Evolutionary conservation across 2,888 invertebrate genomes (phyloP).

Genomic region (Agonopterix arenella): DNA sequence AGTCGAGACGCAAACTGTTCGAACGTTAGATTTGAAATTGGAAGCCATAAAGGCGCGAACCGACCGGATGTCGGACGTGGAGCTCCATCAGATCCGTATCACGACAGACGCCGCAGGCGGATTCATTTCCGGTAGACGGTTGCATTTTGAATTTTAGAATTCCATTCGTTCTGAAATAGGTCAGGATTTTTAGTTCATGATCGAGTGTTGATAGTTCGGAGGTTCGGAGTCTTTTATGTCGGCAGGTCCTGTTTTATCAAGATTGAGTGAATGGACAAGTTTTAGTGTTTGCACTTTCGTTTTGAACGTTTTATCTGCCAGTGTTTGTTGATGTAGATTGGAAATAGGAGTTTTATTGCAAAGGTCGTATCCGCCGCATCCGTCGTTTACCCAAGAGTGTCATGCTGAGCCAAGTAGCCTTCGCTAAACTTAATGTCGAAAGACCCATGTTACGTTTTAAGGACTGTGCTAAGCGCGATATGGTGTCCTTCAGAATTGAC

Average conservation of each 20-base stretch:
- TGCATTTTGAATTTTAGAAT: conserved; percentile 69
- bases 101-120: conserved; percentile 62
- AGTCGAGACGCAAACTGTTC: background rate
- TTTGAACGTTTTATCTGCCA: background rate
- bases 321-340: too few relatives aligned
- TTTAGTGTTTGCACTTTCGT: background rate
- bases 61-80: conserved; percentile 63
- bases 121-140: conserved; percentile 70
- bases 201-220: conserved; percentile 5
- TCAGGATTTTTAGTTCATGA: conserved; percentile 17
- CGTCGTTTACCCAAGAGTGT: too few relatives aligned
- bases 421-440: too few relatives aligned
- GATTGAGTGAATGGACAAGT: background rate
- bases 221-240: background rate
- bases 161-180: conserved; percentile 42
- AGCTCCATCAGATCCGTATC: conserved; percentile 72
- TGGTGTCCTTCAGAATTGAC: too few relatives aligned
- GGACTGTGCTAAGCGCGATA: too few relatives aligned
- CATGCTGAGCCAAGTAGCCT: too few relatives aligned
- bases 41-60: conserved; percentile 69
- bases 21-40: conserved; percentile 47
- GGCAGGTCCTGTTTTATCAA: background rate
- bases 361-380: too few relatives aligned
- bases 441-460: too few relatives aligned
- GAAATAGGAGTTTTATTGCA: too few relatives aligned